These are phyloP conservation scores for Mesocentrotus franciscanus DNA, from an alignment of 53 echinoderm and acorn worm species.

Conservation along the genomic window DNA sequence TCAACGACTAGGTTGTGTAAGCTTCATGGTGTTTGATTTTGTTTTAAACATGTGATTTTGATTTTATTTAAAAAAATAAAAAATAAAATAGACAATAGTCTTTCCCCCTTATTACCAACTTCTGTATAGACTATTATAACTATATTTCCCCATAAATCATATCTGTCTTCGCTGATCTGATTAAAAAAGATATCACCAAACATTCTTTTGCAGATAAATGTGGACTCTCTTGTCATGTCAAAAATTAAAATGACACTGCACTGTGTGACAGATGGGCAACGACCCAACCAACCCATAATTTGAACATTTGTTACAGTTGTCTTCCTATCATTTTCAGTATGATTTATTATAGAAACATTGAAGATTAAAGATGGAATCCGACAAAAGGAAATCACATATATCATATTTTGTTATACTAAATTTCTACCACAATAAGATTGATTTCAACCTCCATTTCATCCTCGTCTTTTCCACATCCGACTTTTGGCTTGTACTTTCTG, in stretches of 20 bases:
- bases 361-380: not conserved
- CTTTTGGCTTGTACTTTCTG: not conserved
- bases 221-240: not conserved
- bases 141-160: not conserved
- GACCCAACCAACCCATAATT: not conserved
- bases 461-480: conserved; percentile 36
- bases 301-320: not conserved
- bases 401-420: not conserved
- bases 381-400: not conserved
- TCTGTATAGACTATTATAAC: not conserved
- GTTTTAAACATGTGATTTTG: not conserved
- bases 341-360: not conserved
- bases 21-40: not conserved
- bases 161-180: not conserved
- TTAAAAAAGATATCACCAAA: too few relatives aligned
- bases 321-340: not conserved
- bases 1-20: not conserved
- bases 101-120: not conserved
- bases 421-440: not conserved
- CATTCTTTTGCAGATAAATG: too few relatives aligned
- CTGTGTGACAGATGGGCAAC: not conserved
- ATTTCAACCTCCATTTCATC: conserved; percentile 7
- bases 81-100: not conserved
- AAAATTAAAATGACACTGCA: not conserved
- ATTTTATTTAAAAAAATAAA: not conserved